These are phyloP conservation scores for Lacanobia oleracea DNA, from an alignment of 2,888 invertebrate genomes.

Conservation along the genomic window DNA sequence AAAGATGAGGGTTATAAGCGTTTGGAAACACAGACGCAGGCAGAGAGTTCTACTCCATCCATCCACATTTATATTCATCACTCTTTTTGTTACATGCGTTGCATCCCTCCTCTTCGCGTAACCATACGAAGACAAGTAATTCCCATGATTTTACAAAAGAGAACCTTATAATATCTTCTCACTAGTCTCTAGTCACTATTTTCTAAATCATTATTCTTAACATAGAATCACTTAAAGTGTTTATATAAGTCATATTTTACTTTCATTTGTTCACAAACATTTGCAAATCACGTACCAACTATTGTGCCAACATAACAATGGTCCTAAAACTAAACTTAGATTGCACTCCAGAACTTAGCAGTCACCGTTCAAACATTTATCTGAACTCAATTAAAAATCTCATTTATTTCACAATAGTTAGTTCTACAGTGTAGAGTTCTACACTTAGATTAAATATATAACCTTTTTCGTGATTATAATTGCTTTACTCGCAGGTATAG, in stretches of 20 bases:
- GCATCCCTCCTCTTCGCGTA: no score
- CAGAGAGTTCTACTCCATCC: no score
- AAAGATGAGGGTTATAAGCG: no score
- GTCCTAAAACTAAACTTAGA: slow-evolving; percentile 16
- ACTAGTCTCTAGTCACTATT: no score
- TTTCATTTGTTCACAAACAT: neutral
- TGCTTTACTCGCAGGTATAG: slow-evolving; percentile 25
- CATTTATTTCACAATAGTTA: slow-evolving; percentile 46
- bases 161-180: no score
- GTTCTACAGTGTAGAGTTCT: neutral
- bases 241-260: neutral
- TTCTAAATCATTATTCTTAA: neutral
- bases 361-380: slow-evolving; percentile 39
- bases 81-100: no score
- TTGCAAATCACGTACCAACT: slow-evolving; percentile 9
- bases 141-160: no score
- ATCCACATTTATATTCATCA: no score
- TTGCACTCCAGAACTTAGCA: slow-evolving; percentile 40
- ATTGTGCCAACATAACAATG: neutral
- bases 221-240: neutral
- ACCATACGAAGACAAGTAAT: no score
- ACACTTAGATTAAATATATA: slow-evolving; percentile 20
- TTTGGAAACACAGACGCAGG: no score
- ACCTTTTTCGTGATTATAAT: slow-evolving; percentile 40
- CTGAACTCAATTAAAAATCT: slow-evolving; percentile 44